Evolutionary conservation across 1,140 invertebrate species (phyloP), one percentile per base, ranked within the genome.

Genomic region (Hydropsyche tenuis): DNA sequence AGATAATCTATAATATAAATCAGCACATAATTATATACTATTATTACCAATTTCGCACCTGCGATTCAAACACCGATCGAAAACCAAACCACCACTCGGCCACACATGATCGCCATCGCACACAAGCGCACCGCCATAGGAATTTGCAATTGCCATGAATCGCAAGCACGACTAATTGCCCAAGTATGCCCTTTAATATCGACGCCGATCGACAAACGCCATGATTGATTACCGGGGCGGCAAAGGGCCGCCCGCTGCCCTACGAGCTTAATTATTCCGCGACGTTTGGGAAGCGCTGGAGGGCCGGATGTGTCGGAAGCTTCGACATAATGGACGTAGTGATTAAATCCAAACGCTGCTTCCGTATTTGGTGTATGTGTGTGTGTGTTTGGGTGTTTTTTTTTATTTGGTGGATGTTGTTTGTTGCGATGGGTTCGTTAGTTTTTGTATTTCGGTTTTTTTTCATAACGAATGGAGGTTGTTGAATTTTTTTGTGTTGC

Each of bases 171-270:
- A 14, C 60, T 63, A 63, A 63, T 63, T 63, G 60, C 23, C 60
- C 23, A 63, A 63, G 22, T 63, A 63, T 63, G 60, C 60, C 60
- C 60, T 53, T 53, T 37, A 63, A 63, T 63, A 63, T 63, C 60
- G 3, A 27, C 60, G 27, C 27, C 27, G 27, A 63, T 37, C 60
- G 48, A 53, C 48, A 53, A 53, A 16, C 4, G 60, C 60, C 60
- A 63, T 63, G 60, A 63, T 63, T 63, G 60, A 63, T 63, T 63
- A 25, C 60, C 60, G 23, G 14, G 16, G 12, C 60, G 3, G 30
- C 3, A 4, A 37, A 37, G 30, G 30, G 30, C 12, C 46, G 14
- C 46, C 12, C 46, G 14, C 46, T 48, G 16, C 16, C 12, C 46
- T 48, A 6, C 4, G 3, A 48, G 46, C 9, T 63, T 27, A 63